phyloP scores from a whole-genome alignment of 1,140 invertebrate species.

The Melipona quadrifasciata region DNA sequence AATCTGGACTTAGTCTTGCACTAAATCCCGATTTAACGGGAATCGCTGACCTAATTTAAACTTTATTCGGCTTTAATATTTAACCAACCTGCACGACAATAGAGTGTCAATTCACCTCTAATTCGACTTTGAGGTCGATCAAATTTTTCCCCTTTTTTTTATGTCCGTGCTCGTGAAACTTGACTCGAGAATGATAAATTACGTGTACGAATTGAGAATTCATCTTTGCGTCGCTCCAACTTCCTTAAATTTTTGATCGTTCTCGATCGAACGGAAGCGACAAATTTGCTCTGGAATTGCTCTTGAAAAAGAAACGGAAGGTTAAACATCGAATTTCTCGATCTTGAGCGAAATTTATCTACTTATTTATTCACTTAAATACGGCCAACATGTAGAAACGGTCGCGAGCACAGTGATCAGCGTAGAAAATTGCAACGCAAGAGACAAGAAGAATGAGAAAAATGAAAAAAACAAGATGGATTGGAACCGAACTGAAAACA shows the following conservation, averaged over 20 bases:
- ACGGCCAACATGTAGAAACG: too few relatives aligned
- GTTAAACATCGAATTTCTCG: too few relatives aligned
- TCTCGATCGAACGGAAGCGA: neutral
- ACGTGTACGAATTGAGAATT: neutral
- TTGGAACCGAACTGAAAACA: too few relatives aligned
- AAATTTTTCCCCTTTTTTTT: neutral
- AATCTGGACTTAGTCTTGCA: neutral
- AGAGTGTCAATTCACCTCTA: neutral
- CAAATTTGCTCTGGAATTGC: neutral
- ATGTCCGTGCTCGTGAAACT: neutral
- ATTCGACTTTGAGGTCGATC: neutral
- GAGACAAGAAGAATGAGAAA: too few relatives aligned
- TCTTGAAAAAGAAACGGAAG: too few relatives aligned
- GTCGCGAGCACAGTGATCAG: too few relatives aligned
- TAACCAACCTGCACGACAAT: neutral
- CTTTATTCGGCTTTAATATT: neutral
- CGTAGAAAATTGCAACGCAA: too few relatives aligned
- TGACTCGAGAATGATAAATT: too few relatives aligned
- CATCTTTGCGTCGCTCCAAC: neutral
- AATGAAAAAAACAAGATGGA: too few relatives aligned
- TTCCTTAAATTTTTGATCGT: neutral
- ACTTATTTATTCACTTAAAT: too few relatives aligned
- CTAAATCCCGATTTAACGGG: neutral
- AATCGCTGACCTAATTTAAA: constrained; percentile 11
- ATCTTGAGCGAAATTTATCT: too few relatives aligned